Evolutionary conservation across 2,797 vertebrate genomes (phyloP), one percentile per base, ranked within the genome.

Genomic region (Anolis apletophallus): DNA sequence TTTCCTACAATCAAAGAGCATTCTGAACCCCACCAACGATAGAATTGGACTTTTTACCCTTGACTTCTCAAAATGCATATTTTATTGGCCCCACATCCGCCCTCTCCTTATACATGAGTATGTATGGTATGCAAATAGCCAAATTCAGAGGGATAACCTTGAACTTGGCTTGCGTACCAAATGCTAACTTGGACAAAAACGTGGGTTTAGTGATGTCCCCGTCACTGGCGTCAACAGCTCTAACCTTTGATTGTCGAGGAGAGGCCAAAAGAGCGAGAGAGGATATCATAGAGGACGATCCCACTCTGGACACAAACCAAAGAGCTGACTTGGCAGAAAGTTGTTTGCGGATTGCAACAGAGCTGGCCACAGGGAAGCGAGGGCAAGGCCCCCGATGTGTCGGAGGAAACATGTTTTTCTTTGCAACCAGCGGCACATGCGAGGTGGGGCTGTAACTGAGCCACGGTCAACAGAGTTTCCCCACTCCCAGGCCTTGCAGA

Each of bases 261-360:
- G 55, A 61, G 52, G 19, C n/a, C 80, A 80, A 21, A 5, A 52
- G 72, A 67, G 55, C 46, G n/a, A 0, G 32, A 73, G 19, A 21
- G 36, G 26, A 23, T 77, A 57, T n/a, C n/a, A n/a, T 34, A 17
- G 75, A 32, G 52, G 11, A 57, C 4, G 14, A 19, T 34, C 75
- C 17, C 54, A 57, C 7, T 8, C n/a, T 57, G 71, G 71, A 59
- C n/a, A 59, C 16, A 61, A 52, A 83, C 55, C 57, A 74, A 86
- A 81, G 46, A 81, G 61, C 59, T 81, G 80, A 79, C 68, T 9
- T 73, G 23, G n/a, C 26, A 52, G 29, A 78, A 59, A 61, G 68
- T 81, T 79, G 75, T 83, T 72, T 73, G 68, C n/a, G 10, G 46
- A 54, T 40, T 73, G 64, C 57, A 23, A 34, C 68, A 81, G 71